Evolutionary conservation across 2,113 vertebrate genomes (phyloP).

Genomic region (Boulengeromyrus knoepffleri): DNA sequence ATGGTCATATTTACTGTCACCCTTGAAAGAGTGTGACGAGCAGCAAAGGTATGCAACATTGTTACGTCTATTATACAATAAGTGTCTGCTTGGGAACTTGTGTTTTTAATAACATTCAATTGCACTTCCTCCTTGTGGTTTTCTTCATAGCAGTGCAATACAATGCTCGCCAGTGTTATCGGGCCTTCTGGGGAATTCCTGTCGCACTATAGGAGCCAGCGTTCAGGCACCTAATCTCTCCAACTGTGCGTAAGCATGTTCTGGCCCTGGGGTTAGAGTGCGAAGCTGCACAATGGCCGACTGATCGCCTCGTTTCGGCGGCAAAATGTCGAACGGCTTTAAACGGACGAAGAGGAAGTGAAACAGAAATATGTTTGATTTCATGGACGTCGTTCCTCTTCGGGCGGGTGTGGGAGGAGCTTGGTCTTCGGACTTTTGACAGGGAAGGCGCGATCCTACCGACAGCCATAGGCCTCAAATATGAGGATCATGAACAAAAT

Average conservation of each 20-base stretch:
- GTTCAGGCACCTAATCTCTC: not conserved
- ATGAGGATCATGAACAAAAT: not conserved
- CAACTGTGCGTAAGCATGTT: not conserved
- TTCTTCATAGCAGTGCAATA: conserved; percentile 8
- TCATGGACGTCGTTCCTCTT: not conserved
- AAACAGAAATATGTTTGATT: not conserved
- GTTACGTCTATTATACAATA: not conserved
- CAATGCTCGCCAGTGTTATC: not conserved
- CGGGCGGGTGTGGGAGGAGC: not conserved
- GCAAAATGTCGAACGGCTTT: not conserved
- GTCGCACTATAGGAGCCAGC: not conserved
- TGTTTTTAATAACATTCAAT: not conserved
- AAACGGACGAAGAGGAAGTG: not conserved
- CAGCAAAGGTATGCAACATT: not conserved
- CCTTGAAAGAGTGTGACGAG: not conserved
- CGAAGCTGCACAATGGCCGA: not conserved
- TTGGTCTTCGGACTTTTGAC: not conserved
- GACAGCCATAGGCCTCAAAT: not conserved
- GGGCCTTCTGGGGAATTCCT: conserved; percentile 12
- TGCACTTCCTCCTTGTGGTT: conserved; percentile 22
- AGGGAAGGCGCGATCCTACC: not conserved
- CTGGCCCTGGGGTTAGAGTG: not conserved
- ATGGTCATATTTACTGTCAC: not conserved
- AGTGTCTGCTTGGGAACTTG: not conserved
- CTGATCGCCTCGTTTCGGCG: not conserved